phyloP scores from a whole-genome alignment of 2,797 vertebrate genomes.

The Yasuhikotakia modesta region DNA sequence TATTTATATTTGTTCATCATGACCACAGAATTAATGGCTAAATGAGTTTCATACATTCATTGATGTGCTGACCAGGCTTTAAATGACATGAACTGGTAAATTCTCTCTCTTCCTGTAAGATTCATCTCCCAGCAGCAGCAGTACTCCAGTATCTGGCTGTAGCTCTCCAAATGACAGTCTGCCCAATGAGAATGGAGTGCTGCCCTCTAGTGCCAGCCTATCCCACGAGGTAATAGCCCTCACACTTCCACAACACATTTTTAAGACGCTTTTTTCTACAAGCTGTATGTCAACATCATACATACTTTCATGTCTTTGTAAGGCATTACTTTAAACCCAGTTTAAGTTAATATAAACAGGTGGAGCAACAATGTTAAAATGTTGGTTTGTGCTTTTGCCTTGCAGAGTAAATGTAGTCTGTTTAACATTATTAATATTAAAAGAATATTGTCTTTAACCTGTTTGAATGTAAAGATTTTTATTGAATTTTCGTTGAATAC shows the following conservation, averaged over 20 bases:
- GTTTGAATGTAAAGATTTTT: too few relatives aligned
- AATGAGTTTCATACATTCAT: background rate
- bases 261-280: too few relatives aligned
- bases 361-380: too few relatives aligned
- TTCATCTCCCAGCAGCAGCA: constrained; percentile 95
- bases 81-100: background rate
- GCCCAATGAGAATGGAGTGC: constrained; percentile 83
- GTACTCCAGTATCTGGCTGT: constrained; percentile 92
- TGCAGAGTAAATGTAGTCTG: too few relatives aligned
- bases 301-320: too few relatives aligned
- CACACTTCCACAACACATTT: background rate
- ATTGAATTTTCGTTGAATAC: too few relatives aligned
- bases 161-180: constrained; percentile 94
- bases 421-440: too few relatives aligned
- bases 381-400: too few relatives aligned
- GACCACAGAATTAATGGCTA: background rate
- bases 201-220: constrained; percentile 75
- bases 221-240: constrained; percentile 82
- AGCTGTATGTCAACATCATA: too few relatives aligned
- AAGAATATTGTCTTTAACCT: too few relatives aligned
- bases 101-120: constrained; percentile 70
- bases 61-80: background rate
- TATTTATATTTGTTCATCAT: background rate
- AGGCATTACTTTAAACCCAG: too few relatives aligned
- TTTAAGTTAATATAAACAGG: too few relatives aligned